These are phyloP conservation scores for Rhipidura dahli DNA, from an alignment of 2,113 vertebrate genomes.

Conservation along the genomic window DNA sequence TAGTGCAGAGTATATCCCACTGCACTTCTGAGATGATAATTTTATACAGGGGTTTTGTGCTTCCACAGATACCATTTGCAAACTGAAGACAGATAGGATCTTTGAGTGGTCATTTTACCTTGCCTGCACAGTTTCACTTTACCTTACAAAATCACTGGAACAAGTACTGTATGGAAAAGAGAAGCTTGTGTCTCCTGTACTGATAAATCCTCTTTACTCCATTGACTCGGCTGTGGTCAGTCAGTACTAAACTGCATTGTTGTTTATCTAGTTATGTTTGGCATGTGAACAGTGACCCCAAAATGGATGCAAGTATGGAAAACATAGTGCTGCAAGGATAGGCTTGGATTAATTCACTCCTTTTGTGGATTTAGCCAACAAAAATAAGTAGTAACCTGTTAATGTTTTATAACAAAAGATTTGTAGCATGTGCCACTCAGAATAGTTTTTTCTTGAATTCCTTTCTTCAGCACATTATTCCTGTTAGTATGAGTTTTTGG, in stretches of 20 bases:
- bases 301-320: background rate
- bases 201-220: background rate
- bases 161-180: background rate
- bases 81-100: background rate
- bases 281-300: background rate
- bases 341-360: background rate
- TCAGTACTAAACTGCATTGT: background rate
- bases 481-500: background rate
- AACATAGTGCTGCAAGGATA: background rate
- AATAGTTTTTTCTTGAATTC: background rate
- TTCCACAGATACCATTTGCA: background rate
- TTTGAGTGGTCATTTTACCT: background rate
- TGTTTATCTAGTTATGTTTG: background rate
- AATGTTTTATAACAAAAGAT: background rate
- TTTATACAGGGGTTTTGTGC: background rate
- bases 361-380: background rate
- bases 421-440: background rate
- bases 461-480: background rate
- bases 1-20: background rate
- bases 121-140: background rate
- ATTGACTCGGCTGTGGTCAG: background rate
- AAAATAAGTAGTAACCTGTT: background rate
- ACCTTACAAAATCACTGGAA: background rate
- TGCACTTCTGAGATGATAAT: background rate
- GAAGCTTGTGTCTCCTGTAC: background rate